Evolutionary conservation across 2,113 vertebrate genomes (phyloP).

Genomic region (Octodon degus): DNA sequence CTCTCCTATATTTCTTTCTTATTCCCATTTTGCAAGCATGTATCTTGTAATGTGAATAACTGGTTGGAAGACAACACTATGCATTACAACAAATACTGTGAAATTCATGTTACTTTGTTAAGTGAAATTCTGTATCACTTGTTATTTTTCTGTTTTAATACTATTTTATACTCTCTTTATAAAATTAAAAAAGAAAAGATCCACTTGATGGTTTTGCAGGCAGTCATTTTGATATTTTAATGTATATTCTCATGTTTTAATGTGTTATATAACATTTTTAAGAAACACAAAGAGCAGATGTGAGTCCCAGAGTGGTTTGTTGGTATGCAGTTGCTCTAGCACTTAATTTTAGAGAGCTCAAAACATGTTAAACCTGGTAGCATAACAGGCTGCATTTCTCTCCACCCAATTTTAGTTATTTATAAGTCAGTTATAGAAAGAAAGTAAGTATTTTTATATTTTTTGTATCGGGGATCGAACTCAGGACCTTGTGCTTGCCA

Average conservation of each 20-base stretch:
- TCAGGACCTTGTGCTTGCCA: no score
- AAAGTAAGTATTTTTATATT: conserved; percentile 54
- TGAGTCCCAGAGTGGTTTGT: conserved; percentile 22
- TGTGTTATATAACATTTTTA: conserved; percentile 50
- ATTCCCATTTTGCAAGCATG: no score
- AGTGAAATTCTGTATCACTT: no score
- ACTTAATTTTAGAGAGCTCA: conserved; percentile 54
- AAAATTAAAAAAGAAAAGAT: no score
- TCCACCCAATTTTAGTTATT: background rate
- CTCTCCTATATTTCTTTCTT: no score
- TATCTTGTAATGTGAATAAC: no score
- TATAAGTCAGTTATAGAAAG: conserved; percentile 49
- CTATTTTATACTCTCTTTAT: no score
- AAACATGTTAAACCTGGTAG: background rate
- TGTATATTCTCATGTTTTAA: conserved; percentile 32
- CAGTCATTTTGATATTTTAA: conserved; percentile 54
- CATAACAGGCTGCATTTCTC: background rate
- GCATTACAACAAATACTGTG: no score
- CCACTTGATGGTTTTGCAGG: background rate
- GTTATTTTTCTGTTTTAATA: no score
- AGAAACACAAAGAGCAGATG: conserved; percentile 54
- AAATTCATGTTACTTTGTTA: no score
- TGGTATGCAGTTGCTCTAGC: background rate
- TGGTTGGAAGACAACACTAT: no score
- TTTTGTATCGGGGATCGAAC: background rate